These are phyloP conservation scores for Synergus umbraculus DNA, from an alignment of 2,888 invertebrate genomes.

Conservation along the genomic window DNA sequence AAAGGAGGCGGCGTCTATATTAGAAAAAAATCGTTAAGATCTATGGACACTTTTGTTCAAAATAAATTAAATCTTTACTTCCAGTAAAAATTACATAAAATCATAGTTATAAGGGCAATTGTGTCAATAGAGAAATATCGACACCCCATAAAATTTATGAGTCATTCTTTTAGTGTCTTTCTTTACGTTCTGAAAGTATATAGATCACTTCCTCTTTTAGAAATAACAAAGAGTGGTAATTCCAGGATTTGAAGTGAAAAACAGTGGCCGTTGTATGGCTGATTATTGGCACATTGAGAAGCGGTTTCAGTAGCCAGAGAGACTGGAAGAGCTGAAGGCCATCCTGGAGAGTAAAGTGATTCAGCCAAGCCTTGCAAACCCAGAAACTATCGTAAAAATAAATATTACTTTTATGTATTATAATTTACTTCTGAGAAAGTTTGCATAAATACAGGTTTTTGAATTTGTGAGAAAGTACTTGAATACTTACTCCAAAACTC, in stretches of 20 bases:
- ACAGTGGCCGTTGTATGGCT: not conserved
- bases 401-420: not conserved
- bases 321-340: slow-evolving; percentile 27
- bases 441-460: not conserved
- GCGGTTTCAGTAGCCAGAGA: not conserved
- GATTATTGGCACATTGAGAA: slow-evolving; percentile 2
- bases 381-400: slow-evolving; percentile 10
- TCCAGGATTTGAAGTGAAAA: slow-evolving; percentile 15
- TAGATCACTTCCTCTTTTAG: not conserved
- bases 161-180: not conserved
- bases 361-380: not conserved
- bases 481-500: not conserved
- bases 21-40: not conserved
- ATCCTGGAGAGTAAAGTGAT: slow-evolving; percentile 26
- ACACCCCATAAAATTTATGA: not conserved
- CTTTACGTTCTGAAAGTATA: not conserved
- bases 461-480: not conserved
- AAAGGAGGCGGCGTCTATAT: slow-evolving; percentile 1
- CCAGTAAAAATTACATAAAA: not conserved
- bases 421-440: not conserved
- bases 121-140: not conserved
- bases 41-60: not conserved
- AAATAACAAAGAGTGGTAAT: slow-evolving; percentile 5
- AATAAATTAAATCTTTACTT: not conserved
- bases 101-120: not conserved